Evolutionary conservation across 2,888 invertebrate species (phyloP).

Genomic region (Acanthosepion esculentum): DNA sequence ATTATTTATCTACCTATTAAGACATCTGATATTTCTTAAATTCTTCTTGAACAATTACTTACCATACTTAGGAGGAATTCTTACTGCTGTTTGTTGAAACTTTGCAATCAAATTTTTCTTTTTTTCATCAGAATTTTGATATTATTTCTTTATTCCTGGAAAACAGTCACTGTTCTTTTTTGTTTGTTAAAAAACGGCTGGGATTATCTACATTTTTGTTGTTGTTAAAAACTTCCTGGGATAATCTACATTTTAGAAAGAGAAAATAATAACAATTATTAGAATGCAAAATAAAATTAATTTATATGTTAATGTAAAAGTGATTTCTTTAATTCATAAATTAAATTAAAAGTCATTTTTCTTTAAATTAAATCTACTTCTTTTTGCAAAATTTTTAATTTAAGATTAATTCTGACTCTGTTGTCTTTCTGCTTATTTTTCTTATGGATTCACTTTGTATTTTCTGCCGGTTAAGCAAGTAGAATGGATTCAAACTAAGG

Average conservation of each 20-base stretch:
- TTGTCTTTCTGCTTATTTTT: too few species aligned
- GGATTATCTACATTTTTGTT: neutral
- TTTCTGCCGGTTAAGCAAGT: too few species aligned
- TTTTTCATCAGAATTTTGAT: neutral
- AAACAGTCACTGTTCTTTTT: neutral
- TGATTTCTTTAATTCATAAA: too few species aligned
- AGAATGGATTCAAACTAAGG: too few species aligned
- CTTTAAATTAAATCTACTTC: too few species aligned
- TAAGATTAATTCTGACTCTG: too few species aligned
- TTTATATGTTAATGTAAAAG: too few species aligned
- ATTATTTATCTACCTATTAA: too few species aligned
- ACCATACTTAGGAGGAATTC: neutral
- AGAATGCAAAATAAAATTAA: neutral
- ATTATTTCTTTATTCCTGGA: neutral
- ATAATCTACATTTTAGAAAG: neutral
- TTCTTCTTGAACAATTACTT: neutral
- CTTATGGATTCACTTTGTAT: too few species aligned
- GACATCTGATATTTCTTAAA: too few species aligned
- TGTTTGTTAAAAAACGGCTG: neutral
- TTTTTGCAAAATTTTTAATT: too few species aligned
- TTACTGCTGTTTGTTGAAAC: neutral
- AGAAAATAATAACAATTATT: neutral
- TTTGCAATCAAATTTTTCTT: neutral
- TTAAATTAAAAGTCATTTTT: too few species aligned
- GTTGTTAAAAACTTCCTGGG: neutral